Base-by-base conservation (phyloP, 2,888 invertebrate species). In the Lordiphosa andalusiaca region DNA sequence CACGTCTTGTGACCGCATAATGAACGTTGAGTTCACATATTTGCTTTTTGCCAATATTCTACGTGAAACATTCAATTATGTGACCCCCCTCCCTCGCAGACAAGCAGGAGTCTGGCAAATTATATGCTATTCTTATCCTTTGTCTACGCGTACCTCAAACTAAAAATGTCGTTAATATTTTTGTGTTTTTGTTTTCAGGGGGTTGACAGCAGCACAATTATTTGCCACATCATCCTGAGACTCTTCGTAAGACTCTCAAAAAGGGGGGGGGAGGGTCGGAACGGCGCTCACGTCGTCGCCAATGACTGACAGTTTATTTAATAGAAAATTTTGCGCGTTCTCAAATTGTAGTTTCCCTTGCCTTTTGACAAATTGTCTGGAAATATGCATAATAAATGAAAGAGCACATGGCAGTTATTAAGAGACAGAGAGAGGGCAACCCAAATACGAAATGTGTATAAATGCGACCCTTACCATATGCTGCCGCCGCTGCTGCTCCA, bases 281-380 rank as follows among this genome's bases (percentile, higher is more conserved):
- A 37, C 54, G 41, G 13, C 10, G 55, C 56, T 68, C 67, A 73
- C 83, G 67, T 73, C 52, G 48, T 51, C 71, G 60, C 53, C 62
- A 64, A 71, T 72, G 82, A 84, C 67, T 84, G 78, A 74, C 78
- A 78, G 72, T 82, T 84, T 73, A 61, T 66, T 60, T 74, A 82
- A 82, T 82, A 78, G 72, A 71, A 74, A 71, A 71, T 69, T 63
- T 74, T 53, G 64, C 39, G 61, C 48, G 13, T 42, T 77, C 67
- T 54, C 46, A 52, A 74, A 58, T 53, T 7, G 30, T 30, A 72
- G 56, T 63, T 77, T 39, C 33, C 35, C 21, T 25, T 47, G 16
- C 52, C 10, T 2, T 33, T 57, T 62, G 65, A 67, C 63, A 78
- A 78, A 78, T 78, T 69, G 60, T 64, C 62, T 48, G 62, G 59